Evolutionary conservation across 2,888 invertebrate genomes (phyloP).

Genomic region (Caenorhabditis auriculariae): DNA sequence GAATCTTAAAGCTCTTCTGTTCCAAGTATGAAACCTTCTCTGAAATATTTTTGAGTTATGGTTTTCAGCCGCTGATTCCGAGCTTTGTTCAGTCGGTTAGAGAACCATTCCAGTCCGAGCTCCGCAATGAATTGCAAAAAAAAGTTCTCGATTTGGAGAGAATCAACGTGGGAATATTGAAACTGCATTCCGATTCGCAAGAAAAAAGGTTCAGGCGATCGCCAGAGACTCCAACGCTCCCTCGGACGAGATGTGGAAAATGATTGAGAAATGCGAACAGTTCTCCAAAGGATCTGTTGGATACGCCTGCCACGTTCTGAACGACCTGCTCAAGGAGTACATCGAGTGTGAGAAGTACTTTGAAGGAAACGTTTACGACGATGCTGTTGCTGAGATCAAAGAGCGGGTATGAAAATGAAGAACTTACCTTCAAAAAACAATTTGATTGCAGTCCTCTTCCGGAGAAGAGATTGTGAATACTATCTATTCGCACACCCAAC

Average conservation of each 20-base stretch:
- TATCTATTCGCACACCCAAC: slow-evolving; percentile 61
- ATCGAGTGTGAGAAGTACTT: slow-evolving; percentile 43
- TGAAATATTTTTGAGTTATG: neutral
- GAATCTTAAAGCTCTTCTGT: neutral
- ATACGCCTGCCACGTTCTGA: slow-evolving; percentile 25
- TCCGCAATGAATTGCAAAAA: too few relatives aligned
- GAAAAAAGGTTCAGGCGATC: too few relatives aligned
- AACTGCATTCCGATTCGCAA: too few relatives aligned
- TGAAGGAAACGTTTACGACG: slow-evolving; percentile 47
- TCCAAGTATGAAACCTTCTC: neutral
- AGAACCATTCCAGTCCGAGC: slow-evolving; percentile 10
- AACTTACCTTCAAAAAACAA: neutral
- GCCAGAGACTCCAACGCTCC: too few relatives aligned
- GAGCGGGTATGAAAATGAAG: slow-evolving; percentile 19
- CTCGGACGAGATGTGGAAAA: too few relatives aligned
- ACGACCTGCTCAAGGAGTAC: slow-evolving; percentile 37
- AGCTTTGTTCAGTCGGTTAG: slow-evolving; percentile 4
- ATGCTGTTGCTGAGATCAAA: slow-evolving; percentile 44
- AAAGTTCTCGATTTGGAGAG: too few relatives aligned
- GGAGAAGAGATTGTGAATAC: slow-evolving; percentile 53
- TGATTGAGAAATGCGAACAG: neutral
- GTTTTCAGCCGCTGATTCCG: slow-evolving; percentile 5
- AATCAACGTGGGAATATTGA: too few relatives aligned
- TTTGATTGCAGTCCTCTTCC: slow-evolving; percentile 21
- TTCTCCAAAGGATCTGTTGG: slow-evolving; percentile 14